A percentile compares a stretch with the other conserved stretches of the same genome.
Evolutionary conservation across 2,797 vertebrate genomes (phyloP).

Genomic region (Chloroceryle amazona): DNA sequence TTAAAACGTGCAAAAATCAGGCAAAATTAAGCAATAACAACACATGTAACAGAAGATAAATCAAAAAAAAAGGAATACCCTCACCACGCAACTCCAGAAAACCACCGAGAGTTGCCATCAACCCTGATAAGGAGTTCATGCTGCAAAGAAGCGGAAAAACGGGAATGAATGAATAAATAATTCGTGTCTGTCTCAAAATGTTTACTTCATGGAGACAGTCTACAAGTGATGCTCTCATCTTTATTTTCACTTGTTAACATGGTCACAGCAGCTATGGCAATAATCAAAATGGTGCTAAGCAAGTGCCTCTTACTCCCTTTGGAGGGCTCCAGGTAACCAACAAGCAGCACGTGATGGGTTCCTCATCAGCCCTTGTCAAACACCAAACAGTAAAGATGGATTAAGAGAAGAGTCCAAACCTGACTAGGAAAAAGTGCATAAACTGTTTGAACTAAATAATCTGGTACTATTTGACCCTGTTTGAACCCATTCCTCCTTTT

Average conservation of each 20-base stretch:
- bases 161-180: not conserved
- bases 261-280: not conserved
- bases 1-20: too few species aligned
- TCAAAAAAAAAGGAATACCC: too few species aligned
- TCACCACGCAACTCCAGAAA: fast-evolving
- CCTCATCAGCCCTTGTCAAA: not conserved
- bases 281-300: fast-evolving
- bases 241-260: not conserved
- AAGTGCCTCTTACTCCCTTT: fast-evolving
- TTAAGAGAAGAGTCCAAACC: not conserved
- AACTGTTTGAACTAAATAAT: not conserved
- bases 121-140: fast-evolving
- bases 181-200: not conserved
- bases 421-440: not conserved
- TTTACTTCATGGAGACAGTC: not conserved
- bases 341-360: fast-evolving
- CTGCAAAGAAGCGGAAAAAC: not conserved
- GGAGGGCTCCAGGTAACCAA: fast-evolving
- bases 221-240: fast-evolving
- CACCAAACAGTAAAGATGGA: not conserved
- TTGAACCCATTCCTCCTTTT: not conserved
- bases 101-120: fast-evolving
- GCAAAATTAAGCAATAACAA: too few species aligned
- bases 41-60: too few species aligned
- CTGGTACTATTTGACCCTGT: not conserved